A percentile compares a stretch with the other conserved stretches of the same genome.
These are phyloP conservation scores for Hypothenemus hampei DNA, from an alignment of 1,140 invertebrate species.

Conservation along the genomic window DNA sequence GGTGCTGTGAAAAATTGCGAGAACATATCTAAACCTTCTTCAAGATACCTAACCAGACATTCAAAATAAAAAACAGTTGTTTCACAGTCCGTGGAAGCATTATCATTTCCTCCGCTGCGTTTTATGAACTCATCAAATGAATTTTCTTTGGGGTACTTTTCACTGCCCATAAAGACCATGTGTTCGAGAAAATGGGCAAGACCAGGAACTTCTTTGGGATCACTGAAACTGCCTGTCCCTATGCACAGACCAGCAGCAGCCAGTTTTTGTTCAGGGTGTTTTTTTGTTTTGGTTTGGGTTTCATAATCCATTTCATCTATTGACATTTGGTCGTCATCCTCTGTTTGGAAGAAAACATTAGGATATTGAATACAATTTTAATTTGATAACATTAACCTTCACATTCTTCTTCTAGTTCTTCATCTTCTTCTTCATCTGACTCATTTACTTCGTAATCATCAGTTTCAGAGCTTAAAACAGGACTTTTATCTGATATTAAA, in stretches of 20 bases:
- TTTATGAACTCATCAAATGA: slow-evolving; percentile 74
- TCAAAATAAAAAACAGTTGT: slow-evolving; percentile 85
- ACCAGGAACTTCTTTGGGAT: slow-evolving; percentile 73
- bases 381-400: too few species aligned
- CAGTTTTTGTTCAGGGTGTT: slow-evolving; percentile 44
- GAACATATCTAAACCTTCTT: slow-evolving; percentile 76
- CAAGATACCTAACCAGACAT: slow-evolving; percentile 70
- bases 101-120: slow-evolving; percentile 74
- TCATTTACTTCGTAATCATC: background rate
- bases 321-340: too few species aligned
- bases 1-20: slow-evolving; percentile 87
- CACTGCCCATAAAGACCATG: slow-evolving; percentile 92
- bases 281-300: background rate
- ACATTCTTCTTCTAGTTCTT: background rate
- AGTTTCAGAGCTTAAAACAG: too few species aligned
- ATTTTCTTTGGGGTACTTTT: slow-evolving; percentile 83
- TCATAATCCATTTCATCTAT: too few species aligned
- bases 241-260: slow-evolving; percentile 68
- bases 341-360: background rate
- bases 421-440: background rate
- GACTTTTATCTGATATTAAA: slow-evolving; percentile 56
- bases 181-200: slow-evolving; percentile 94
- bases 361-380: too few species aligned
- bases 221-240: slow-evolving; percentile 66
- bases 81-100: slow-evolving; percentile 81